A percentile compares a stretch with the other conserved stretches of the same genome.
These are phyloP conservation scores for Drosophila mojavensis DNA, from an alignment of 1,140 invertebrate species.

Conservation along the genomic window DNA sequence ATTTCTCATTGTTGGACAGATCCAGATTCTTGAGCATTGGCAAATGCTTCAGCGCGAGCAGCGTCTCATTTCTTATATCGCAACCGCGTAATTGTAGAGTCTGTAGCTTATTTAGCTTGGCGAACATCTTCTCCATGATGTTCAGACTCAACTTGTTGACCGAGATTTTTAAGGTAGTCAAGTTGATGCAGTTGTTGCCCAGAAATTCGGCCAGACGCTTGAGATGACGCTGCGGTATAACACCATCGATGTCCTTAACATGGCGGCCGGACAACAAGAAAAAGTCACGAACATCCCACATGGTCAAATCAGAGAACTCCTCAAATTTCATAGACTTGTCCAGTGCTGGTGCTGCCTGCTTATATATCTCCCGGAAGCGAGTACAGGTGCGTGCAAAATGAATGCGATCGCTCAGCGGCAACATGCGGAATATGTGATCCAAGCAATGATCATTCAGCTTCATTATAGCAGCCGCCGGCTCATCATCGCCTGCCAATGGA, in stretches of 20 bases:
- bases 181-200: slow-evolving; percentile 35
- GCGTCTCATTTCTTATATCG: not conserved
- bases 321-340: slow-evolving; percentile 30
- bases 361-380: slow-evolving; percentile 50
- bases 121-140: slow-evolving; percentile 42
- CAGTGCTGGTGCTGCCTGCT: slow-evolving; percentile 10
- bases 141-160: not conserved
- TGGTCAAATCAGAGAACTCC: slow-evolving; percentile 38
- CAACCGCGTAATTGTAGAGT: slow-evolving; percentile 18
- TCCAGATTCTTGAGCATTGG: slow-evolving; percentile 38
- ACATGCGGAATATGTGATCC: slow-evolving; percentile 16
- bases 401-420: slow-evolving; percentile 43
- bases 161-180: slow-evolving; percentile 31
- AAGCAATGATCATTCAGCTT: slow-evolving; percentile 50
- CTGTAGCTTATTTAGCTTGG: slow-evolving; percentile 18
- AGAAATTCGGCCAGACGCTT: slow-evolving; percentile 52
- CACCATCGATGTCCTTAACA: slow-evolving; percentile 36
- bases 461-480: slow-evolving; percentile 23
- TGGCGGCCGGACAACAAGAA: slow-evolving; percentile 51
- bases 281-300: slow-evolving; percentile 67
- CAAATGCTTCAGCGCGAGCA: slow-evolving; percentile 25
- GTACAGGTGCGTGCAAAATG: slow-evolving; percentile 53
- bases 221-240: slow-evolving; percentile 10
- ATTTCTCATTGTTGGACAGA: slow-evolving; percentile 20
- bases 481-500: not conserved